A percentile compares a stretch with the other conserved stretches of the same genome.
Evolutionary conservation across 2,113 vertebrate genomes (phyloP).

Genomic region (Lepidothrix coronata): DNA sequence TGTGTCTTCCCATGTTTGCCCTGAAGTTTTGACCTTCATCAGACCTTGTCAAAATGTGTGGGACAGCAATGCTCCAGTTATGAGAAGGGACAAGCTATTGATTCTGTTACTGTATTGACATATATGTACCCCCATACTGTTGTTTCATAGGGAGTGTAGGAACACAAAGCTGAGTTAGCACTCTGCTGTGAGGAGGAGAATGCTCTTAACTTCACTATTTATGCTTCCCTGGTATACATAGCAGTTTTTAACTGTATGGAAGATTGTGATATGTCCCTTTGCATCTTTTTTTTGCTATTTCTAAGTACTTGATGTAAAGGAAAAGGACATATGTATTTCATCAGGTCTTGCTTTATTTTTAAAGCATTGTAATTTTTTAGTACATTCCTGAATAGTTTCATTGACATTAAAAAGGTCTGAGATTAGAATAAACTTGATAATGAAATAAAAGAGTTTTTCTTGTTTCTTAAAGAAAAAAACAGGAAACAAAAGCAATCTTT

Average conservation of each 20-base stretch:
- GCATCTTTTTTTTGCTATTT: background rate
- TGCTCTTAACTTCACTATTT: background rate
- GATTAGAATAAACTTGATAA: background rate
- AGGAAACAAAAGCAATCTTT: background rate
- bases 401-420: background rate
- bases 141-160: background rate
- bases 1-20: background rate
- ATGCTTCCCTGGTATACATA: background rate
- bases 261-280: background rate
- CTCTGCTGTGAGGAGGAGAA: background rate
- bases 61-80: background rate
- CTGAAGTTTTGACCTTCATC: background rate
- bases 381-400: background rate
- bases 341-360: background rate
- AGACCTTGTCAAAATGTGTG: background rate
- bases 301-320: background rate
- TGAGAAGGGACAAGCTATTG: background rate
- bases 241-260: background rate
- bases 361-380: background rate
- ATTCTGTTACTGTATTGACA: background rate
- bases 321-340: background rate
- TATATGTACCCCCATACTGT: background rate
- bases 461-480: background rate
- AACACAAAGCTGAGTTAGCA: background rate
- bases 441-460: background rate